Base-by-base conservation (phyloP, 1,140 invertebrate species). In the Zaprionus vittiger region DNA sequence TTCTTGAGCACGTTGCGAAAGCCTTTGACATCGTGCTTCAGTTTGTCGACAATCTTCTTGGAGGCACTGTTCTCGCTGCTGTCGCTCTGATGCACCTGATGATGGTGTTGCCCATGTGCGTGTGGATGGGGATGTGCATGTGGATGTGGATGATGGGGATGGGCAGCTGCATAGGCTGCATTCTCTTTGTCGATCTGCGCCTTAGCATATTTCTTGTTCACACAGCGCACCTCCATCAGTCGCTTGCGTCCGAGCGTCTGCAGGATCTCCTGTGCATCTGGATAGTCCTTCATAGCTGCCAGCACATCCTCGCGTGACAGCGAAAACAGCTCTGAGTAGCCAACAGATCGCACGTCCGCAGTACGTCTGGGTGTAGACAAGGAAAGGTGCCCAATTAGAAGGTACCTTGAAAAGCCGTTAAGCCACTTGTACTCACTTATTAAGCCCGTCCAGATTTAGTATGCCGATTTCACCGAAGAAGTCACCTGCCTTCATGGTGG, bases 381-480 rank as follows among this genome's bases (percentile, higher is more conserved):
- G 17, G 17, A n/a, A 47, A 24, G 3, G 20, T 22, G 20, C 11
- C 20, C 6, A 3, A 22, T 49, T 6, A 22, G 47, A 49, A 20
- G 6, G 9, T 22, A 49, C 11, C 11, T 1, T 22, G 20, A 20
- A 49, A 5, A 12, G n/a, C 9, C 6, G 6, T 7, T 1, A 4
- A 9, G 4, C 2, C 14, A 17, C 7, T 14, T 14, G 11, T 11
- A 81, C 85, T 75, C 94, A 99, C 98, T 98, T 99, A 93, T 99
- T 99, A 5, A 99, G 94, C 12, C 98, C 98, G 92, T 99, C 98
- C 37, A 99, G 94, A 93, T 99, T 99, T 1, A 99, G 94, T 79
- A 99, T 99, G 38, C 98, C 98, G 82, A 99, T 99, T 94, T 99
- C 98, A 6, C 98, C 98, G 90, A 99, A 99, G 93, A 99, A 99